These are phyloP conservation scores for Liolophura sinensis DNA, from an alignment of 1,140 invertebrate genomes.

Conservation along the genomic window DNA sequence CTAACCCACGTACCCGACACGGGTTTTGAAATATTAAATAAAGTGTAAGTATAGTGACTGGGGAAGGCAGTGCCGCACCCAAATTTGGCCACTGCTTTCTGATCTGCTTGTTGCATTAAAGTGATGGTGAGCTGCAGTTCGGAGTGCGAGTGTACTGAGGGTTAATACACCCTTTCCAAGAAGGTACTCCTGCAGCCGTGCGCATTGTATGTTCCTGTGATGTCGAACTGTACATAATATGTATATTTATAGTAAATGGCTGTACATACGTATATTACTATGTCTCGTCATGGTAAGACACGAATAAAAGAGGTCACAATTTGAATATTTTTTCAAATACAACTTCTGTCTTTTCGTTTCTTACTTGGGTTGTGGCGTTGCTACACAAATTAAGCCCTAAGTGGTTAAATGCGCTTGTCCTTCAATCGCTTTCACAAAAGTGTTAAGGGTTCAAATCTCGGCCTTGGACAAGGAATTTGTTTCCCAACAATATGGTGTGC, in stretches of 20 bases:
- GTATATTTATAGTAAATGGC: slow-evolving; percentile 42
- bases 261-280: slow-evolving; percentile 37
- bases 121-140: slow-evolving; percentile 6
- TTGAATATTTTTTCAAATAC: slow-evolving; percentile 35
- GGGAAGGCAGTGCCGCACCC: background rate
- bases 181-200: background rate
- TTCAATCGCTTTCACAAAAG: too few species aligned
- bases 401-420: too few species aligned
- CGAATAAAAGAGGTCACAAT: slow-evolving; percentile 40
- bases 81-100: slow-evolving; percentile 9
- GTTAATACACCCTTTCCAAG: slow-evolving; percentile 3
- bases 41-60: background rate
- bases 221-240: slow-evolving; percentile 38
- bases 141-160: slow-evolving; percentile 6
- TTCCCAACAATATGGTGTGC: too few species aligned
- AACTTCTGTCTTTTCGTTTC: too few species aligned
- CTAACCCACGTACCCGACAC: background rate
- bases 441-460: too few species aligned
- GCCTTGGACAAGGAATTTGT: too few species aligned
- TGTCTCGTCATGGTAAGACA: slow-evolving; percentile 27
- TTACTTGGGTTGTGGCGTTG: too few species aligned
- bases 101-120: slow-evolving; percentile 5
- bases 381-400: too few species aligned
- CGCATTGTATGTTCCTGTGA: slow-evolving; percentile 22
- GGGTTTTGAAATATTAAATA: background rate